phyloP scores from a whole-genome alignment of 1,140 invertebrate species.

The Whitmania pigra region DNA sequence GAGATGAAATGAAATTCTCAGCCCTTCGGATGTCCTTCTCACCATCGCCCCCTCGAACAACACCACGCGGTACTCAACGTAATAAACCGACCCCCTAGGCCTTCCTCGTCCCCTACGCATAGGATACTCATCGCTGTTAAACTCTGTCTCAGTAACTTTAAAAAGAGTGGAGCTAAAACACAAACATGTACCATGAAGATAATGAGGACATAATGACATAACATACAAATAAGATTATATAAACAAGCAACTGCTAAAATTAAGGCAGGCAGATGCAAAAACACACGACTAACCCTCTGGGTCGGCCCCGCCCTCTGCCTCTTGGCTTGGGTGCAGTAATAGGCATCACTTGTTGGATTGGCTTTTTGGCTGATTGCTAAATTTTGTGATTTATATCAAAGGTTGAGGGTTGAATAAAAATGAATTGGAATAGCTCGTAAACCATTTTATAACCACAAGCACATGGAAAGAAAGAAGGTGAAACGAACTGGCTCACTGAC shows the following conservation, averaged over 20 bases:
- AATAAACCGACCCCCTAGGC: too few relatives aligned
- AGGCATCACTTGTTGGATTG: not conserved
- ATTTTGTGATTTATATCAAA: not conserved
- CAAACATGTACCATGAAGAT: not conserved
- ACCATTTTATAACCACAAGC: not conserved
- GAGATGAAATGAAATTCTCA: too few relatives aligned
- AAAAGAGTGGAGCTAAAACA: too few relatives aligned
- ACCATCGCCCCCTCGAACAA: too few relatives aligned
- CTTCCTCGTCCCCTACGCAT: too few relatives aligned
- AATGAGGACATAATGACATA: not conserved
- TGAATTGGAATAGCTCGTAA: not conserved
- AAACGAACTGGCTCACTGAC: not conserved
- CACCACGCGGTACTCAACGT: too few relatives aligned
- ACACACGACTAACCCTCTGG: constrained; percentile 4
- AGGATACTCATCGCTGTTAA: too few relatives aligned
- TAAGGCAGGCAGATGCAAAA: not conserved
- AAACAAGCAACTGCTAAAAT: not conserved
- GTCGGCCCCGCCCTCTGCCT: not conserved
- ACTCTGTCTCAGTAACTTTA: too few relatives aligned
- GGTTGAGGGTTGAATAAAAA: not conserved
- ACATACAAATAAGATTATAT: not conserved
- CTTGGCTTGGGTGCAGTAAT: not conserved
- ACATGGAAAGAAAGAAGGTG: too few relatives aligned
- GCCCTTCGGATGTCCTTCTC: too few relatives aligned
- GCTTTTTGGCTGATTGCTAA: not conserved